Evolutionary conservation across 2,797 vertebrate genomes (phyloP), one percentile per base, ranked within the genome.

Genomic region (Cossypha polioptera): DNA sequence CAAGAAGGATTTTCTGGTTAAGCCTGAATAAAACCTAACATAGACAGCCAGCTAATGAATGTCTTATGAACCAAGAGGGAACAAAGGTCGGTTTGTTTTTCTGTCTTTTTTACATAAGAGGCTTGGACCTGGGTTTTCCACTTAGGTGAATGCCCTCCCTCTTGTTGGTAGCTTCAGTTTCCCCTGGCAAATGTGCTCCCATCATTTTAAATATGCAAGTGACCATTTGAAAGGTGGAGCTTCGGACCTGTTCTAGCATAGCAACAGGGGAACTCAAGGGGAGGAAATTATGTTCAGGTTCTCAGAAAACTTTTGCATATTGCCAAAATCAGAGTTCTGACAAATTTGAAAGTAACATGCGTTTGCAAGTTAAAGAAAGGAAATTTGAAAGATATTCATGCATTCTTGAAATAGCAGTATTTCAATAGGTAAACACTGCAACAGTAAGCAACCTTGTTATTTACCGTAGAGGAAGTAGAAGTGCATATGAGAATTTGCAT

Each of bases 51-150:
- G 35, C 28, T 38, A 45, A 14, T 75, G 47, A n/a, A 65, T 82
- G 22, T 16, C 14, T 13, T 53, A 18, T 65, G 68, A 94, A 85
- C 29, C 7, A 55, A 12, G 13, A 73, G 33, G 40, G 21, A 53
- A 11, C 33, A 59, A 71, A 94, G 58, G 72, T 76, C 63, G 71
- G 7, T 77, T 79, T 91, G 57, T 79, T 87, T 59, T 65, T 90
- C 55, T 62, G 22, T 35, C 67, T 94, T 36, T 71, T 89, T 87
- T 69, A 59, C 40, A 31, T 28, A 38, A 63, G 19, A 74, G 13
- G 9, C 48, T 71, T 68, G 59, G 92, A 88, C 53, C 24, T 88
- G 75, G 42, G 35, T 90, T 94, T 95, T 91, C 81, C 84, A 67
- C 26, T 40, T 72, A 81, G 57, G 42, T 88, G 54, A 72, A 68